These are phyloP conservation scores for Agraylea sexmaculata DNA, from an alignment of 1,140 invertebrate genomes.

Conservation along the genomic window DNA sequence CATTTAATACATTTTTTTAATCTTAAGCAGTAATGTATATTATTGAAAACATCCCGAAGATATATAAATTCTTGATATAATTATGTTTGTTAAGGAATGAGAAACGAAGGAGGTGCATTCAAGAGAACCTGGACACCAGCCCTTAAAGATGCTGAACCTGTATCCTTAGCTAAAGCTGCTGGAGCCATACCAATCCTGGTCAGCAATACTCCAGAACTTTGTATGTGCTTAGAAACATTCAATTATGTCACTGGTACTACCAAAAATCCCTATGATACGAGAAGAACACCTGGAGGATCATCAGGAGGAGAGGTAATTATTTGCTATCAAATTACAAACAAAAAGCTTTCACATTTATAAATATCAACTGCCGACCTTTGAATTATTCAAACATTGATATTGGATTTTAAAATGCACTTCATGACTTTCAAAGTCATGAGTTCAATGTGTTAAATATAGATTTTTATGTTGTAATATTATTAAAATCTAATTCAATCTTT, in stretches of 20 bases:
- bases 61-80: background rate
- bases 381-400: no score
- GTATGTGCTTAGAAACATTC: constrained; percentile 76
- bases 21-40: background rate
- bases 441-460: background rate
- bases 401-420: no score
- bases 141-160: constrained; percentile 55
- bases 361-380: no score
- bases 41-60: background rate
- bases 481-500: no score
- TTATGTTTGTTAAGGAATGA: constrained; percentile 31
- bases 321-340: no score
- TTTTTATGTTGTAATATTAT: background rate
- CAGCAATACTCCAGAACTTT: constrained; percentile 87
- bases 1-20: no score
- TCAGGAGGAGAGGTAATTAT: constrained; percentile 57
- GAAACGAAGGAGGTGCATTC: constrained; percentile 40
- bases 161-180: constrained; percentile 52
- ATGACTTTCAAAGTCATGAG: no score
- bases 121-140: constrained; percentile 43
- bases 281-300: constrained; percentile 60
- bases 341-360: no score
- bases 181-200: constrained; percentile 76
- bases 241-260: constrained; percentile 84
- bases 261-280: constrained; percentile 77